A percentile compares a stretch with the other conserved stretches of the same genome.
These are phyloP conservation scores for Calliopum simillimum DNA, from an alignment of 2,888 invertebrate species.

Conservation along the genomic window DNA sequence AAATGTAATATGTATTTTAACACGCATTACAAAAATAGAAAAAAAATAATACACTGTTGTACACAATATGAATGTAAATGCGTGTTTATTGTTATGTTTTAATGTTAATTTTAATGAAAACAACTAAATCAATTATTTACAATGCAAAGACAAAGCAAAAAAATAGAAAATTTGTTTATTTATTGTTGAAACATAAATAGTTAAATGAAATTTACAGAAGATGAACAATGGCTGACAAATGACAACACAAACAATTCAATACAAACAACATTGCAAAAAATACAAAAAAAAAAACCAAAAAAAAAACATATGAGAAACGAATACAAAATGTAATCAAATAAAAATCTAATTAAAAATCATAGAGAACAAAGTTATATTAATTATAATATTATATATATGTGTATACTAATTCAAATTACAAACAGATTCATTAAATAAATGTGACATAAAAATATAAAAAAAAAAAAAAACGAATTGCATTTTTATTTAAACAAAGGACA, in stretches of 20 bases:
- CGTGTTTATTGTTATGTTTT: not conserved
- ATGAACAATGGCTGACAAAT: not conserved
- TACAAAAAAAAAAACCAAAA: conserved; percentile 4
- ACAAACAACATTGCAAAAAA: not conserved
- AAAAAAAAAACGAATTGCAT: no score
- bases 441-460: conserved; percentile 2
- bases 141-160: no score
- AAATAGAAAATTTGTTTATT: conserved; percentile 5
- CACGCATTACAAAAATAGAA: not conserved
- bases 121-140: conserved; percentile 34
- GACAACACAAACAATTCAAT: not conserved
- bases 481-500: no score
- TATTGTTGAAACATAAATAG: conserved; percentile 13
- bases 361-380: not conserved
- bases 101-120: conserved; percentile 19
- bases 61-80: not conserved
- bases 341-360: not conserved
- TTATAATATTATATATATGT: conserved; percentile 15
- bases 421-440: conserved; percentile 33
- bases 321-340: not conserved
- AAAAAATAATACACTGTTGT: no score
- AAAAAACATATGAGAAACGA: not conserved
- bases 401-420: conserved; percentile 26
- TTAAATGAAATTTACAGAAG: not conserved
- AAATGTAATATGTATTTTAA: no score